These are phyloP conservation scores for Staurois parvus DNA, from an alignment of 2,797 vertebrate genomes.

Conservation along the genomic window DNA sequence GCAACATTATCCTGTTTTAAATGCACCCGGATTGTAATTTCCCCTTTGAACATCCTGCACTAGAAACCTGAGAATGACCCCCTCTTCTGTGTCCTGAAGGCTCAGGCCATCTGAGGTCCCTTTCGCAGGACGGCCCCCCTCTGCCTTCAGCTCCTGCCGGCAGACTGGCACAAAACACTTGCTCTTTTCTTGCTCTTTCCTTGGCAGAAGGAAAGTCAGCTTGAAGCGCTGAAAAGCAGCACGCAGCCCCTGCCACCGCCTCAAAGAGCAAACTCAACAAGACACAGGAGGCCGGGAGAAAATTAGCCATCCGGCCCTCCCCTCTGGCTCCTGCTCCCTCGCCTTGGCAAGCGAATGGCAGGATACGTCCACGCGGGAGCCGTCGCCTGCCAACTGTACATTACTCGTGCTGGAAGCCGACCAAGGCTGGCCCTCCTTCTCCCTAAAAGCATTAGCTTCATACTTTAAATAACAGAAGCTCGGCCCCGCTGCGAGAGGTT, in stretches of 20 bases:
- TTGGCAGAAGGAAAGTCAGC: background rate
- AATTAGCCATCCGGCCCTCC: slow-evolving; percentile 64
- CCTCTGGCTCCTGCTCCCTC: slow-evolving; percentile 61
- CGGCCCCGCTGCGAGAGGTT: slow-evolving; percentile 61
- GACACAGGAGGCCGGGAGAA: slow-evolving; percentile 62
- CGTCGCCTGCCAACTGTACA: slow-evolving; percentile 72
- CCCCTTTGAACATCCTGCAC: no score
- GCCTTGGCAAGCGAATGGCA: slow-evolving; percentile 69
- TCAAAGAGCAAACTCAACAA: slow-evolving; percentile 56
- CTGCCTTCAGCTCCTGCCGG: slow-evolving; percentile 3
- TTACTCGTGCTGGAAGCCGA: slow-evolving; percentile 65
- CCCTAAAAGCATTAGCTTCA: slow-evolving; percentile 67
- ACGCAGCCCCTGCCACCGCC: background rate
- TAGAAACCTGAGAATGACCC: no score
- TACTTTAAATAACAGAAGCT: slow-evolving; percentile 67
- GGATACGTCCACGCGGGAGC: slow-evolving; percentile 65
- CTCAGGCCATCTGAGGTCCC: background rate
- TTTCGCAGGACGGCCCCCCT: background rate
- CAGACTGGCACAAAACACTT: background rate
- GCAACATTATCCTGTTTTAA: no score
- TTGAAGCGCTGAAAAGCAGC: slow-evolving; percentile 35
- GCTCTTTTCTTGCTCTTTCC: slow-evolving; percentile 18
- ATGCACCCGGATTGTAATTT: no score
- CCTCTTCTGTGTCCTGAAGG: no score
- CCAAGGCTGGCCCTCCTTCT: slow-evolving; percentile 67